Conservation (phyloP, 92 coral and sea anemone genomes). For the Blastomussa wellsi region DNA sequence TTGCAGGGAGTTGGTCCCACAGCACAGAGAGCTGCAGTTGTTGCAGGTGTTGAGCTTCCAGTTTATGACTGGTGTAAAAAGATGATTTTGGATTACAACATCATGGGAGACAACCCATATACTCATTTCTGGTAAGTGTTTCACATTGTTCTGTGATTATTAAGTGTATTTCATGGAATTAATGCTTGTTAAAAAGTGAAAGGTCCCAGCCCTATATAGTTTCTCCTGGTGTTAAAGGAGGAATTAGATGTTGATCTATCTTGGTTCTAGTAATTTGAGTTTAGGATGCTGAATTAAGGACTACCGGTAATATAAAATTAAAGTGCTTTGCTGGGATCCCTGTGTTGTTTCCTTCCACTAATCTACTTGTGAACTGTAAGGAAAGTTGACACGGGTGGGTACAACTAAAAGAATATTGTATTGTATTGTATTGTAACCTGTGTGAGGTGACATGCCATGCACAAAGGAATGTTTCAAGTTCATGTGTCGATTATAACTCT, state of each 20-base stretch:
- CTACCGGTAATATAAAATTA: too few species aligned
- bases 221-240: background rate
- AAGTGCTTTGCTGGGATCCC: background rate
- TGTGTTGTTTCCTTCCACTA: background rate
- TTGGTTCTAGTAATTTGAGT: background rate
- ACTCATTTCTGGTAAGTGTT: slow-evolving; percentile 87
- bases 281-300: too few species aligned
- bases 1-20: slow-evolving; percentile 96
- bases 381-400: too few species aligned
- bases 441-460: too few species aligned
- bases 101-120: slow-evolving; percentile 89
- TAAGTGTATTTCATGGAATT: too few species aligned
- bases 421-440: too few species aligned
- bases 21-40: slow-evolving; percentile 90
- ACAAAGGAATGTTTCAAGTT: too few species aligned
- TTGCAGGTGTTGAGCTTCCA: slow-evolving; percentile 97
- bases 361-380: too few species aligned
- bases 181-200: background rate
- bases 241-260: background rate
- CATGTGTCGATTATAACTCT: too few species aligned
- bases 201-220: too few species aligned
- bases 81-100: slow-evolving; percentile 67
- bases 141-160: background rate
- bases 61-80: slow-evolving; percentile 94
- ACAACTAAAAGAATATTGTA: too few species aligned